These are phyloP conservation scores for Melanotaenia boesemani DNA, from an alignment of 2,797 vertebrate species.

Conservation along the genomic window DNA sequence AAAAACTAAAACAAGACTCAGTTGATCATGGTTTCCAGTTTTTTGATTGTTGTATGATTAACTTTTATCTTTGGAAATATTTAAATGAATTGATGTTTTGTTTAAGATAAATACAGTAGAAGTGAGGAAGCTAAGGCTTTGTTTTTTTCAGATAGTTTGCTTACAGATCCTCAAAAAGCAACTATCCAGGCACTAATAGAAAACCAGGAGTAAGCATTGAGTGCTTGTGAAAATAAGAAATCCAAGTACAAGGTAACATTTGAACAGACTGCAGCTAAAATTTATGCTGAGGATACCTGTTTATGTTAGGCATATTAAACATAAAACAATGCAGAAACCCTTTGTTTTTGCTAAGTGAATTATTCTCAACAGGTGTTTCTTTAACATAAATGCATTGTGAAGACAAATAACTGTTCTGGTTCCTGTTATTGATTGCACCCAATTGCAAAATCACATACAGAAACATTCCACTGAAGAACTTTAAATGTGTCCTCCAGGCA, in stretches of 20 bases:
- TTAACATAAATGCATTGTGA: slow-evolving; percentile 14
- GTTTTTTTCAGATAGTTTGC: neutral
- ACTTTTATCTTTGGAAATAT: neutral
- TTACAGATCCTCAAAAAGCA: slow-evolving; percentile 20
- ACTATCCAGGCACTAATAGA: slow-evolving; percentile 3
- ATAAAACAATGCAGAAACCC: neutral
- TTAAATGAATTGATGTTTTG: neutral
- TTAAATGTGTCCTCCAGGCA: slow-evolving; percentile 12
- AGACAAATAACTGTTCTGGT: neutral
- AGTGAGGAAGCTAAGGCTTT: neutral
- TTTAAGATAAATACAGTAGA: neutral
- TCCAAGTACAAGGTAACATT: slow-evolving; percentile 15
- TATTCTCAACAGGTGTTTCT: slow-evolving; percentile 26
- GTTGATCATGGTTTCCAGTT: neutral
- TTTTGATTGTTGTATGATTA: neutral
- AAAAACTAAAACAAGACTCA: neutral
- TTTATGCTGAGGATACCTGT: slow-evolving; percentile 44
- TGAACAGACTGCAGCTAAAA: slow-evolving; percentile 37
- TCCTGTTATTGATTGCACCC: neutral
- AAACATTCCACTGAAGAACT: slow-evolving; percentile 23
- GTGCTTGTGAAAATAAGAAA: slow-evolving; percentile 21
- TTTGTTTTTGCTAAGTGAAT: neutral
- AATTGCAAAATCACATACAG: slow-evolving; percentile 16
- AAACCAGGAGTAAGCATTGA: slow-evolving; percentile 28
- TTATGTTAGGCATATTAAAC: slow-evolving; percentile 35